phyloP scores from a whole-genome alignment of 2,797 vertebrate species.

The Ctenopoma kingsleyae region DNA sequence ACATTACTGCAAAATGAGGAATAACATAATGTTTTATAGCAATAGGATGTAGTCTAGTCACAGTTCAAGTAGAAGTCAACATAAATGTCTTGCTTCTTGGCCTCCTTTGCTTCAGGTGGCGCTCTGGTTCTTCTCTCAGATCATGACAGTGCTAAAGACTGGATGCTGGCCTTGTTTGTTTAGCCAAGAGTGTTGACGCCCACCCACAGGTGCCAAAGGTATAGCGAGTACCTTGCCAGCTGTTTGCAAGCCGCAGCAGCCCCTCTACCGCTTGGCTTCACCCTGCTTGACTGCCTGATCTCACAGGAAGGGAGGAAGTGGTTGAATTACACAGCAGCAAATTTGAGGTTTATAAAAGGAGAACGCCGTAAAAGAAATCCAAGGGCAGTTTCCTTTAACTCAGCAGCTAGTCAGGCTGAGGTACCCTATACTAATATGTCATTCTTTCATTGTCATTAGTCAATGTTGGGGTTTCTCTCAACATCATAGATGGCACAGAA shows the following conservation, averaged over 20 bases:
- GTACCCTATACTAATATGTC: constrained; percentile 34
- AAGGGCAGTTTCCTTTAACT: constrained; percentile 65
- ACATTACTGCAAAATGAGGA: neutral
- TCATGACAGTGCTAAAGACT: constrained; percentile 50
- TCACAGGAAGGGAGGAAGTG: constrained; percentile 82
- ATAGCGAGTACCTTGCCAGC: constrained; percentile 68
- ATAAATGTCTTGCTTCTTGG: neutral
- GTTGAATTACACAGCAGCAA: constrained; percentile 81
- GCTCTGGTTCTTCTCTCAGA: constrained; percentile 27
- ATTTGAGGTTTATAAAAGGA: constrained; percentile 81
- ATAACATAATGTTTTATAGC: neutral
- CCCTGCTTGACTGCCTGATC: constrained; percentile 74
- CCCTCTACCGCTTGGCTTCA: constrained; percentile 64
- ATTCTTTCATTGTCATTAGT: constrained; percentile 41
- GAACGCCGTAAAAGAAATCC: constrained; percentile 60
- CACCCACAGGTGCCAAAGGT: constrained; percentile 82
- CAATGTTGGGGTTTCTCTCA: neutral
- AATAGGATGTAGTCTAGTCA: neutral
- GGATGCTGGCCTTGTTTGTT: constrained; percentile 72
- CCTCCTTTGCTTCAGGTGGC: constrained; percentile 62
- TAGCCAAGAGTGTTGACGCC: constrained; percentile 76
- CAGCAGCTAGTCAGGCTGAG: constrained; percentile 35
- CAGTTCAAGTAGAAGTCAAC: neutral
- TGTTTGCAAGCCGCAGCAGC: constrained; percentile 73
- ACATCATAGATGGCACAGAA: constrained; percentile 14